Conservation (phyloP, 2,797 vertebrate species). For the Rhodeus uyekii region DNA sequence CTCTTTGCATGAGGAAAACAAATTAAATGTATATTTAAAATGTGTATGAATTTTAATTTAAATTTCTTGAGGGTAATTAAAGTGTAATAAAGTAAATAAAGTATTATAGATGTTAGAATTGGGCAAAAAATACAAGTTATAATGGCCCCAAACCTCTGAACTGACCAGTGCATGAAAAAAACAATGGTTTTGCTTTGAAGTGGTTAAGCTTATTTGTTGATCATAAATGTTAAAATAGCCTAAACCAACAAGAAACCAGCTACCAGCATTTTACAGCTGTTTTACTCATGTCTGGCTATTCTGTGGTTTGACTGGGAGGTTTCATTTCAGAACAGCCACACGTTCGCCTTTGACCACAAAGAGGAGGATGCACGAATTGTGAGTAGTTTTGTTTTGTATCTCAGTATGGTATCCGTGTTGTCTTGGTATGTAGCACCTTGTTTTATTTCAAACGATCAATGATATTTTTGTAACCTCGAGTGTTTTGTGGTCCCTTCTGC, state of each 20-base stretch:
- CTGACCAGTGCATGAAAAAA: background rate
- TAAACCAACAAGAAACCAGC: background rate
- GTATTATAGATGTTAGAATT: too few relatives aligned
- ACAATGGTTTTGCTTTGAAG: background rate
- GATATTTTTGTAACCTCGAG: background rate
- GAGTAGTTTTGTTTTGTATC: slow-evolving; percentile 63
- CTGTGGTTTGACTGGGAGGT: background rate
- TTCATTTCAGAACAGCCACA: slow-evolving; percentile 83
- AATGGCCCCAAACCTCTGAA: background rate
- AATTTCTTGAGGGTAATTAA: too few relatives aligned
- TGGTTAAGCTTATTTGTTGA: background rate
- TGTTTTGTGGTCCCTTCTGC: background rate
- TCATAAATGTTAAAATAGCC: background rate
- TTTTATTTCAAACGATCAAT: background rate
- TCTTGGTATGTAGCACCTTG: background rate
- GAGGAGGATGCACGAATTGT: slow-evolving; percentile 91
- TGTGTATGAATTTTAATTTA: too few relatives aligned
- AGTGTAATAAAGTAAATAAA: too few relatives aligned
- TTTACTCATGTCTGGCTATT: background rate
- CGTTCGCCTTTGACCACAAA: slow-evolving; percentile 88
- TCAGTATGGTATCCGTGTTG: background rate
- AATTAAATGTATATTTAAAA: too few relatives aligned
- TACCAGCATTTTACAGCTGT: background rate
- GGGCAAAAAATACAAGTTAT: too few relatives aligned
- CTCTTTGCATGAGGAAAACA: too few relatives aligned